A percentile compares a stretch with the other conserved stretches of the same genome.
These are phyloP conservation scores for Lycophotia porphyrea DNA, from an alignment of 2,888 invertebrate genomes.

Conservation along the genomic window DNA sequence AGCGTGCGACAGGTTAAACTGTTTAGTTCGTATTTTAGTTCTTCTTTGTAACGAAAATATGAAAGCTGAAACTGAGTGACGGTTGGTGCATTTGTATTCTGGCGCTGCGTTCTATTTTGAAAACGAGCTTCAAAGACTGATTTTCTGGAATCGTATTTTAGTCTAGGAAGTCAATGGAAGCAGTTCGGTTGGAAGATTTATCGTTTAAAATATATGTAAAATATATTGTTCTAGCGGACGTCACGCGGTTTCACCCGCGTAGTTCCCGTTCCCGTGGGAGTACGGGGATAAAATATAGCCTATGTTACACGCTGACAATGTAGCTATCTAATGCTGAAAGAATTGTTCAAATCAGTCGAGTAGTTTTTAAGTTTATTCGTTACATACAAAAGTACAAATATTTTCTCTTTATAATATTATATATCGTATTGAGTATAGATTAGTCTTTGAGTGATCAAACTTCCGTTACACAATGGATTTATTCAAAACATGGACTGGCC, in stretches of 20 bases:
- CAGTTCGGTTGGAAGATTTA: conserved; percentile 7
- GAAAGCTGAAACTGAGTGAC: conserved; percentile 48
- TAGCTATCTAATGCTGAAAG: no score
- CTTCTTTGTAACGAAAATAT: conserved; percentile 57
- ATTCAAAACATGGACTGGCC: conserved; percentile 39
- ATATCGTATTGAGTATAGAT: no score
- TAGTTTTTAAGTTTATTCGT: no score
- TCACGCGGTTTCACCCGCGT: no score
- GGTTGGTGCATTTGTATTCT: conserved; percentile 26
- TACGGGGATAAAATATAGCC: no score
- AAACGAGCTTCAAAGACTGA: conserved; percentile 35
- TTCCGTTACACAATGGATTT: conserved; percentile 16
- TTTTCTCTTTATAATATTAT: no score
- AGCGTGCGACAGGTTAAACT: conserved; percentile 70
- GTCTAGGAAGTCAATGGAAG: conserved; percentile 44
- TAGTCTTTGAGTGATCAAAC: background rate
- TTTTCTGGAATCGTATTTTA: conserved; percentile 47
- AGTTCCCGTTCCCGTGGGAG: no score
- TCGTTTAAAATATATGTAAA: background rate
- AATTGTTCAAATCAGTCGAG: no score
- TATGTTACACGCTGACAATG: no score
- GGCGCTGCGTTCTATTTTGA: conserved; percentile 47
- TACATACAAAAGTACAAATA: no score
- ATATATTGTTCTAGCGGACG: no score
- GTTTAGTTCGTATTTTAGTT: conserved; percentile 65